Base-by-base conservation (phyloP, 2,113 vertebrate genomes). In the Dendrocopos noguchii region DNA sequence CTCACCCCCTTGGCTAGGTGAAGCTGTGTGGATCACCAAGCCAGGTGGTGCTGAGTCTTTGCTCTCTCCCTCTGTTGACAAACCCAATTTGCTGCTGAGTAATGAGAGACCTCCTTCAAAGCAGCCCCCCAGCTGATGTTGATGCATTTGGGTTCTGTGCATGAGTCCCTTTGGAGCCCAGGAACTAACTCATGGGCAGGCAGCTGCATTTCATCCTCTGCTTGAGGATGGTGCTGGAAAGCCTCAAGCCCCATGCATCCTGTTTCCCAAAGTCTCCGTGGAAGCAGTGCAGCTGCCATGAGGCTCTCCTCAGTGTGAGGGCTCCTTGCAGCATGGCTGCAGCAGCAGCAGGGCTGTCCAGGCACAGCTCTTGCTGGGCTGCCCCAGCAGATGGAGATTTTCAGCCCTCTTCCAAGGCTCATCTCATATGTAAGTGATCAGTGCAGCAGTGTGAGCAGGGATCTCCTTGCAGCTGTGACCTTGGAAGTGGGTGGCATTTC, bases 401-500 rank as follows among this genome's bases (percentile, higher is more conserved):
- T 53, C 55, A 1, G 59, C 67, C 33, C 56, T 56, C 33, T 66
- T 71, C 84, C 65, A 4, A 50, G 65, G 80, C 29, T 90, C 60
- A n/a, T 77, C 92, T 94, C 95, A 95, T 89, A 66, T 95, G 95
- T 72, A 90, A 96, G 91, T 8, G 47, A 97, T 95, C 96, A 95
- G 91, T 3, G 70, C 84, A 33, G 84, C 84, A 88, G 84, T 64
- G 0, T n/a, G 74, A 94, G 88, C 82, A 22, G 90, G 81, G 87
- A 95, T 93, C 95, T 90, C 83, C 91, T 91, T 17, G 46, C 95
- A 96, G 94, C 93, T 96, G 94, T 96, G 96, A 96, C 94, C 94
- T 94, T 96, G 82, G 21, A 87, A 92, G 96, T 95, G 96, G 93
- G 94, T 96, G 95, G 94, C 95, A 93, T 97, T 92, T 33, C 67